Evolutionary conservation across 1,140 invertebrate species (phyloP).

Genomic region (Cydia fagiglandana): DNA sequence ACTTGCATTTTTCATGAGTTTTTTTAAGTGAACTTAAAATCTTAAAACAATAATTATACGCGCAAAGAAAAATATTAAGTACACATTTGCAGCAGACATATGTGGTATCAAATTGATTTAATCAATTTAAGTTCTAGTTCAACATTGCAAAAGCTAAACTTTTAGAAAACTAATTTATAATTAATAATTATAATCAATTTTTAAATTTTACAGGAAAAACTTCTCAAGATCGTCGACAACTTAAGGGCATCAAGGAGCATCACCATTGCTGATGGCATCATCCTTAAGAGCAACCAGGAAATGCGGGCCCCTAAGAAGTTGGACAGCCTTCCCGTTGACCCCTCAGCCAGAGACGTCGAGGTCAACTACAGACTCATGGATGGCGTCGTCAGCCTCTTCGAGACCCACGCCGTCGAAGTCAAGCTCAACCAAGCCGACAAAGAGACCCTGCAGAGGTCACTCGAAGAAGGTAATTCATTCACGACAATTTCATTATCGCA

Average conservation of each 20-base stretch:
- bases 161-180: neutral
- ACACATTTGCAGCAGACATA: too few species aligned
- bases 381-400: constrained; percentile 68
- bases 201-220: constrained; percentile 67
- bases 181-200: constrained; percentile 33
- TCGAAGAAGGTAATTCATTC: constrained; percentile 66
- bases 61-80: neutral
- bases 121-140: neutral
- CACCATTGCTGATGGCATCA: constrained; percentile 62
- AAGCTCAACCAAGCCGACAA: constrained; percentile 72
- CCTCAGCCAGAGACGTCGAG: constrained; percentile 64
- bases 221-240: constrained; percentile 70
- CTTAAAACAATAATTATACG: neutral
- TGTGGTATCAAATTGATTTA: neutral
- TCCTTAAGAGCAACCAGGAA: constrained; percentile 62
- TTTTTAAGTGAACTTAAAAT: neutral
- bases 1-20: constrained; percentile 17
- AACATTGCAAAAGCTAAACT: constrained; percentile 25
- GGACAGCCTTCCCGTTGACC: constrained; percentile 64
- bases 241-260: constrained; percentile 60
- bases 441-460: constrained; percentile 65
- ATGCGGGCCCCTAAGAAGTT: constrained; percentile 54
- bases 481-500: neutral
- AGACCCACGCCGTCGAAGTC: constrained; percentile 69
- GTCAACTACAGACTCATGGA: constrained; percentile 71